Conservation (phyloP, 1,140 invertebrate genomes). For the Lutraria rhynchaena region DNA sequence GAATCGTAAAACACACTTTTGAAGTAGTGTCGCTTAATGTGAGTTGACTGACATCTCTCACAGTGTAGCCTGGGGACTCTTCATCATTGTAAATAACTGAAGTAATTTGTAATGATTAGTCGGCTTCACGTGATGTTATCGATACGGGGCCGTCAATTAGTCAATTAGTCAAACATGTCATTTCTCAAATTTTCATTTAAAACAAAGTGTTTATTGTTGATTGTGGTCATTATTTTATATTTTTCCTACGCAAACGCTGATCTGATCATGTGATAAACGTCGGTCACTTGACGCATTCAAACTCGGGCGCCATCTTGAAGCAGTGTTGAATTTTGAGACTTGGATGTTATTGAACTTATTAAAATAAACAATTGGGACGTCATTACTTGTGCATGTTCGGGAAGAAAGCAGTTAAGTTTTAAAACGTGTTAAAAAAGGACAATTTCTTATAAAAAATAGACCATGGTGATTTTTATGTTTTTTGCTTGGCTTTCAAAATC, state of each 20-base stretch:
- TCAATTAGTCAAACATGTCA: conserved; percentile 11
- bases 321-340: too few relatives aligned
- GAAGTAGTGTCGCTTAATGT: neutral
- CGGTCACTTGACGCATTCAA: too few relatives aligned
- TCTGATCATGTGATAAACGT: too few relatives aligned
- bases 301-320: too few relatives aligned
- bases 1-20: too few relatives aligned
- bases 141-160: conserved; percentile 26
- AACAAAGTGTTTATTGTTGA: conserved; percentile 18
- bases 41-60: neutral
- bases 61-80: neutral
- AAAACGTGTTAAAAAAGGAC: too few relatives aligned
- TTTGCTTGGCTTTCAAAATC: conserved; percentile 23
- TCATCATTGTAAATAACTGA: neutral
- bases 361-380: too few relatives aligned
- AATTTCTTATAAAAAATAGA: too few relatives aligned
- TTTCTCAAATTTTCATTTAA: conserved; percentile 4
- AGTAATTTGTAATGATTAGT: conserved; percentile 37
- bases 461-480: conserved; percentile 51
- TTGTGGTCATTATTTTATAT: neutral
- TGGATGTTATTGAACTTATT: too few relatives aligned
- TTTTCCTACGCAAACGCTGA: too few relatives aligned
- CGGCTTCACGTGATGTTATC: conserved; percentile 25
- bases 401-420: too few relatives aligned
- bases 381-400: too few relatives aligned